phyloP scores from a whole-genome alignment of 2,888 invertebrate species.

The Spodoptera littoralis region DNA sequence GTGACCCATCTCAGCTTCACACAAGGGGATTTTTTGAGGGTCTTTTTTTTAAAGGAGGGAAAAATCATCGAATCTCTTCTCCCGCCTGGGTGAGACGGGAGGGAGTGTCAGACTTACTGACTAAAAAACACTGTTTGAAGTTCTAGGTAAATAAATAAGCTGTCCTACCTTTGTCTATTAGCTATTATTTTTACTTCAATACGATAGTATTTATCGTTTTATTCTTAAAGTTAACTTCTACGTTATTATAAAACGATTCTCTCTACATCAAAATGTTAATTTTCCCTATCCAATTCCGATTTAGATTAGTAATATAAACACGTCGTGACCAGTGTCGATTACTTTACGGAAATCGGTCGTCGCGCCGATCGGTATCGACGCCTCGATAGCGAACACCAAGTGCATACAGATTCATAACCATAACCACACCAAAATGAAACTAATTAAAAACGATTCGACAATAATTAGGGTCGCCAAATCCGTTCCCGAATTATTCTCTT shows the following conservation, averaged over 20 bases:
- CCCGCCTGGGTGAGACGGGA: no score
- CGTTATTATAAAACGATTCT: not conserved
- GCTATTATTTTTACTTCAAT: no score
- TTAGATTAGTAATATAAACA: constrained; percentile 23
- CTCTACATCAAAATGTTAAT: not conserved
- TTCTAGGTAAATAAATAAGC: no score
- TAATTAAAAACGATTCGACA: constrained; percentile 26
- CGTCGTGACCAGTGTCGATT: constrained; percentile 35
- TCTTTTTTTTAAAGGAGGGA: no score
- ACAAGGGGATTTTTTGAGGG: no score
- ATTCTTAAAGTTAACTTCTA: not conserved
- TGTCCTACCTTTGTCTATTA: no score
- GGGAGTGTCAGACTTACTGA: no score
- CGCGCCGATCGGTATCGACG: constrained; percentile 17
- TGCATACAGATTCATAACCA: constrained; percentile 33
- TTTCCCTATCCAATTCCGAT: constrained; percentile 3
- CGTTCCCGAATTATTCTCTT: constrained; percentile 20
- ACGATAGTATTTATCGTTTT: no score
- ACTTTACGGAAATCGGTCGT: constrained; percentile 34
- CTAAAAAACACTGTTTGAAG: no score
- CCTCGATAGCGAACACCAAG: constrained; percentile 20
- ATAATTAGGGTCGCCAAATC: constrained; percentile 43
- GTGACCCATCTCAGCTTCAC: no score
- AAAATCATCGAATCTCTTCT: no score
- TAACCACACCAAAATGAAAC: constrained; percentile 21